Percentiles rank a stretch among this genome's conserved stretches.
phyloP scores from a whole-genome alignment of 1,140 invertebrate genomes.

The Eurosta solidaginis region DNA sequence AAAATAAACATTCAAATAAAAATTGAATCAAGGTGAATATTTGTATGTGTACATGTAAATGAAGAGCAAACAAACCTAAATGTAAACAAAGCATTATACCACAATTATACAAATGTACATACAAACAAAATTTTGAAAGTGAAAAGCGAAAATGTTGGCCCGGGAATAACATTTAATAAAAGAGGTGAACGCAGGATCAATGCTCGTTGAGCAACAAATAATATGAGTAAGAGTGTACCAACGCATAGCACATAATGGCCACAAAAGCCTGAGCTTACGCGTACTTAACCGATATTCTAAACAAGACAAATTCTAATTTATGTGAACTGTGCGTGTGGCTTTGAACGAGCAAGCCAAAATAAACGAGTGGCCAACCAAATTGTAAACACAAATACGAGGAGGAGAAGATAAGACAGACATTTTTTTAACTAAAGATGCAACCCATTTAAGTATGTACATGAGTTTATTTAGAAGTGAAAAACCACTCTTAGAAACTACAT shows the following conservation, averaged over 20 bases:
- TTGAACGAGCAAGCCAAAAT: neutral
- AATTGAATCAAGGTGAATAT: neutral
- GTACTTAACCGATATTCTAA: conserved; percentile 22
- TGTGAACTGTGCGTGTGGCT: conserved; percentile 16
- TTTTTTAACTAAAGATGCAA: too few relatives aligned
- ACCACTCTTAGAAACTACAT: too few relatives aligned
- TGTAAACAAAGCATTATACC: neutral
- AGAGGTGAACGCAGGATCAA: neutral
- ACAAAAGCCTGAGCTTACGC: conserved; percentile 16
- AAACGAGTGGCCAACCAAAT: neutral
- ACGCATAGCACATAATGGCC: neutral
- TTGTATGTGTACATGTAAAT: neutral
- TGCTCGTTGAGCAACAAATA: neutral
- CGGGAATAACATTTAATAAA: neutral
- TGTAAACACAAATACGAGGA: too few relatives aligned
- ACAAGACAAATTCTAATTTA: conserved; percentile 29
- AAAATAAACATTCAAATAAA: conserved; percentile 1
- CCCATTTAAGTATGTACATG: too few relatives aligned
- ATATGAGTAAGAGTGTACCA: neutral
- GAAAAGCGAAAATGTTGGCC: neutral
- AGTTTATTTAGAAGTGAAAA: too few relatives aligned
- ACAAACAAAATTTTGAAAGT: too few relatives aligned
- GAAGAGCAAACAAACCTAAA: neutral
- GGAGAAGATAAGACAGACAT: too few relatives aligned
- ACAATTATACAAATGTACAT: neutral